Conservation (phyloP, 2,113 vertebrate genomes). For the Actinemys pallida region DNA sequence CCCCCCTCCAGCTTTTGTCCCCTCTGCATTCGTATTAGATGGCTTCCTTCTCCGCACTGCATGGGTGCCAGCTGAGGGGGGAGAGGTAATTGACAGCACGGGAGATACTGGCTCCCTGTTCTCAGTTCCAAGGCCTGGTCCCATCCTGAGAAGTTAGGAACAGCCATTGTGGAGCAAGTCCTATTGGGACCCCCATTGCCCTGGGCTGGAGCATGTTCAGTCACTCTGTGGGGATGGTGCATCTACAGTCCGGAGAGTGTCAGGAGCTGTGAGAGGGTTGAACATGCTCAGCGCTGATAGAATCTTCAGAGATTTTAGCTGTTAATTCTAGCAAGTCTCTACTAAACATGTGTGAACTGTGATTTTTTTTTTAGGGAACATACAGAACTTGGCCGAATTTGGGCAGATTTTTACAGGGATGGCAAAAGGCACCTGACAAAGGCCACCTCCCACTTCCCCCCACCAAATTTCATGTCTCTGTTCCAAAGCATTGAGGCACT, state of each 20-base stretch:
- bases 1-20: neutral
- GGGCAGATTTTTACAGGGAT: neutral
- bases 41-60: neutral
- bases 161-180: neutral
- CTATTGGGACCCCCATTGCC: neutral
- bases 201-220: neutral
- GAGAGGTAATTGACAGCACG: neutral
- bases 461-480: neutral
- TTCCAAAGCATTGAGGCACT: neutral
- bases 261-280: neutral
- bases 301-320: neutral
- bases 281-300: neutral
- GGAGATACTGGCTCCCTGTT: neutral
- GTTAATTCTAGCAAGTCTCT: neutral
- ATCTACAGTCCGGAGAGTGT: neutral
- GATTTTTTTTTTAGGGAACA: neutral
- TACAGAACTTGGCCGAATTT: neutral
- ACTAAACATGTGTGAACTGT: neutral
- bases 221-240: fast-evolving
- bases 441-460: neutral
- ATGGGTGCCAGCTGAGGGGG: neutral
- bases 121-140: neutral
- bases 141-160: neutral
- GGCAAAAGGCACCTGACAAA: neutral
- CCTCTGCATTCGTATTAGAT: neutral